Percentiles rank a stretch among this genome's conserved stretches.
These are phyloP conservation scores for Plagiodera versicolora DNA, from an alignment of 2,888 invertebrate species.

Conservation along the genomic window DNA sequence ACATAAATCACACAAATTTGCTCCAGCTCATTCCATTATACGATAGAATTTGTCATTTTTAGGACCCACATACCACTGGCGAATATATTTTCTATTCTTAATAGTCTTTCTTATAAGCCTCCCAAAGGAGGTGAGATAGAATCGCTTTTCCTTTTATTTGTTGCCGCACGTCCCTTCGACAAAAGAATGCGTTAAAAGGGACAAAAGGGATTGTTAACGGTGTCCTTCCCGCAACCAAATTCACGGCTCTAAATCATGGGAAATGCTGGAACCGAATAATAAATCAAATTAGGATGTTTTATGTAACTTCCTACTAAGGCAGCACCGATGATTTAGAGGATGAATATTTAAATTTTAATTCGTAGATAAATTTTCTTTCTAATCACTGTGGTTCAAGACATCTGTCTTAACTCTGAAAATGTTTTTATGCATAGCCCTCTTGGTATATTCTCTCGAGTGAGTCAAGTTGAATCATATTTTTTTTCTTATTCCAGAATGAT, in stretches of 20 bases:
- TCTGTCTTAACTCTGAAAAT: too few relatives aligned
- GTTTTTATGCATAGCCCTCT: too few relatives aligned
- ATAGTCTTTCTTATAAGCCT: slow-evolving; percentile 12
- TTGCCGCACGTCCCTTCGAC: slow-evolving; percentile 10
- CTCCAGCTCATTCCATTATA: slow-evolving; percentile 1
- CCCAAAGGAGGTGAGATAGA: slow-evolving; percentile 12
- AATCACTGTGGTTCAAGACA: neutral
- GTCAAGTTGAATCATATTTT: too few relatives aligned
- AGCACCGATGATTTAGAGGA: neutral
- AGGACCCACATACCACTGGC: slow-evolving; percentile 10
- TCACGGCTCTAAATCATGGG: slow-evolving; percentile 7
- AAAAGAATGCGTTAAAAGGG: slow-evolving; percentile 15
- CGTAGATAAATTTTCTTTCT: neutral
- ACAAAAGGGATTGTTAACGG: slow-evolving; percentile 12
- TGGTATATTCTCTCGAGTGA: too few relatives aligned
- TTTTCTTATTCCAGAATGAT: too few relatives aligned
- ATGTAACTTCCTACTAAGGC: slow-evolving; percentile 4
- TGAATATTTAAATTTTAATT: neutral
- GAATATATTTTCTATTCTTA: slow-evolving; percentile 9
- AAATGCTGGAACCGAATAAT: slow-evolving; percentile 8
- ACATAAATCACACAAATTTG: neutral
- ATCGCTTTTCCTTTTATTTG: slow-evolving; percentile 12
- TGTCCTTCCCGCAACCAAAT: slow-evolving; percentile 9
- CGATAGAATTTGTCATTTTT: slow-evolving; percentile 10
- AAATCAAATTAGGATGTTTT: slow-evolving; percentile 12